Evolutionary conservation across 35 echinoderm and acorn worm species (phyloP).

Genomic region (Ophiothrix spiculata): DNA sequence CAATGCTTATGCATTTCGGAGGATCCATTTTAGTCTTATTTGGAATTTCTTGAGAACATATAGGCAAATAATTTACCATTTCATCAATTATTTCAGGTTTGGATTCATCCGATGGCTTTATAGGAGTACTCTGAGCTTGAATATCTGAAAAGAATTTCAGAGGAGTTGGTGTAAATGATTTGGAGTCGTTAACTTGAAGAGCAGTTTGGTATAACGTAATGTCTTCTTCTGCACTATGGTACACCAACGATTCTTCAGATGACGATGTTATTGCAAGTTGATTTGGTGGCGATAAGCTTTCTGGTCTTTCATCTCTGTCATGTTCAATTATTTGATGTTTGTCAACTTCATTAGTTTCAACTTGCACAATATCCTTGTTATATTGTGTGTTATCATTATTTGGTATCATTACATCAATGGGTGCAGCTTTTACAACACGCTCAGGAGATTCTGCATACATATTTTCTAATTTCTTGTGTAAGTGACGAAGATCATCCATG

Average conservation of each 20-base stretch:
- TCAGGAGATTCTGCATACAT: background rate
- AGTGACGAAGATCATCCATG: background rate
- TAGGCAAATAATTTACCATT: background rate
- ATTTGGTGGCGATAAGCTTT: background rate
- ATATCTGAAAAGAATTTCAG: background rate
- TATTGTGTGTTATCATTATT: background rate
- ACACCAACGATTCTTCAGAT: conserved; percentile 23
- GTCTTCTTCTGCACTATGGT: conserved; percentile 54
- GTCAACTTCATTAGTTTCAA: no score
- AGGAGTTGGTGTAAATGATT: background rate
- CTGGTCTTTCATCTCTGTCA: background rate
- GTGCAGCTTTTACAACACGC: background rate
- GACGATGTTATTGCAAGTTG: background rate
- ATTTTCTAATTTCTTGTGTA: background rate
- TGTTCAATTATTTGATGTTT: background rate
- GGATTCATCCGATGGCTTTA: background rate
- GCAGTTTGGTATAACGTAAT: conserved; percentile 50
- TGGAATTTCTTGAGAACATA: background rate
- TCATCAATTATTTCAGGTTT: background rate
- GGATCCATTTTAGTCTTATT: conserved; percentile 17
- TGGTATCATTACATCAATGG: background rate
- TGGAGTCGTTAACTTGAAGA: background rate
- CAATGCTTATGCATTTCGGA: background rate
- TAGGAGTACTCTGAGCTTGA: conserved; percentile 12
- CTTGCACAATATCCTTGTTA: background rate